A percentile compares a stretch with the other conserved stretches of the same genome.
These are phyloP conservation scores for Antheraea assamensis DNA, from an alignment of 2,888 invertebrate genomes.

Conservation along the genomic window DNA sequence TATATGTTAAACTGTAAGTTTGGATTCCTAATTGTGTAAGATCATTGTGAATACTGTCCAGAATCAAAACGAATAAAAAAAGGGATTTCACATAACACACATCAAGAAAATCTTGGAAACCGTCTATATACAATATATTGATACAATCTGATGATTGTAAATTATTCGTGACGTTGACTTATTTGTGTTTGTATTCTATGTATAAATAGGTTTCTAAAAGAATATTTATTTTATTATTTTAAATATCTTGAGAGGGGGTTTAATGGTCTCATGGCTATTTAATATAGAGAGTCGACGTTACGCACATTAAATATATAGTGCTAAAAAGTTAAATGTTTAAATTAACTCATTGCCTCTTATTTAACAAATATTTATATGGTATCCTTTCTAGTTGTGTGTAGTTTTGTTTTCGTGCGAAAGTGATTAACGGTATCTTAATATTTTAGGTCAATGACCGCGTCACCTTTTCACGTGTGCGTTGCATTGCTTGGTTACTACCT, in stretches of 20 bases:
- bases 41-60: neutral
- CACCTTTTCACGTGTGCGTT: slow-evolving; percentile 55
- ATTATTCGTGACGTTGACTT: neutral
- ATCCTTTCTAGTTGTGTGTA: slow-evolving; percentile 42
- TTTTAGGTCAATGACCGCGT: slow-evolving; percentile 70
- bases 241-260: neutral
- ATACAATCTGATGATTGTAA: neutral
- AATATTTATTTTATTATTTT: too few species aligned
- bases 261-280: neutral
- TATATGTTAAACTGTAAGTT: neutral
- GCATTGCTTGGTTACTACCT: slow-evolving; percentile 28
- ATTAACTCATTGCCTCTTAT: slow-evolving; percentile 25
- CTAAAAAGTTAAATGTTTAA: neutral
- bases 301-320: slow-evolving; percentile 1
- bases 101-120: neutral
- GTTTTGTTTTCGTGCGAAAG: slow-evolving; percentile 58
- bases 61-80: too few species aligned
- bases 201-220: neutral
- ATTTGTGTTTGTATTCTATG: neutral
- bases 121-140: neutral
- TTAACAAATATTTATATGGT: neutral
- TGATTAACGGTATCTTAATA: slow-evolving; percentile 67
- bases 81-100: too few species aligned
- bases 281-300: neutral
- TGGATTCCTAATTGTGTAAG: neutral